Evolutionary conservation across 2,888 invertebrate genomes (phyloP), one percentile per base, ranked within the genome.

Genomic region (Podabrus alpinus): DNA sequence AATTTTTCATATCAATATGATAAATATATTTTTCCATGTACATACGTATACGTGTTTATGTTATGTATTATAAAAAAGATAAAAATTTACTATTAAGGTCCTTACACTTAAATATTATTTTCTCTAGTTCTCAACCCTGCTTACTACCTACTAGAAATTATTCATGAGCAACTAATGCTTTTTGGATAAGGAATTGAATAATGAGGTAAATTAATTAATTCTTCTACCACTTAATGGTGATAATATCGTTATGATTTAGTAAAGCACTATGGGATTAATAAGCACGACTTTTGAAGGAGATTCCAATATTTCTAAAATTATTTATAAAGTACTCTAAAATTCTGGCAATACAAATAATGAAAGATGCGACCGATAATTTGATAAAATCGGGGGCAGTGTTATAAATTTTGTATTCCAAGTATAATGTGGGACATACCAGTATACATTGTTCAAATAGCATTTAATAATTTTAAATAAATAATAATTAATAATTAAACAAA

Each of bases 1-100:
- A 75, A 75, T 72, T 71, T 75, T 75, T 75, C 75, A 75, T 72
- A 75, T 75, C 75, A 72, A 72, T 75, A 75, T 75, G 75, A 75
- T 75, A 75, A 75, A 75, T 75, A 75, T 69, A 67, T 64, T 64
- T 64, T 64, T 64, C 45, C 45, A 45, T 45, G 45, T 45, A 45
- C 45, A 45, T 45, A 45, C 45, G 45, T 45, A 64, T 21, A 64
- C 62, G 62, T 64, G 62, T 19, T 21, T 19, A 17, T 64, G 21
- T 21, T 45, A 45, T 45, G n/a, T 45, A 45, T 64, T 64, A 16
- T 9, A 19, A 21, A 64, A 64, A 64, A 64, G 62, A 19, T 64
- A 64, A 64, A 19, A 17, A 19, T 17, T 60, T 16, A 60, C 60
- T n/a, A 10, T 60, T 60, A 16, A 15, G 11, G 15, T n/a, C 9